Base-by-base conservation (phyloP, 2,113 vertebrate species). In the Peromyscus polionotus region DNA sequence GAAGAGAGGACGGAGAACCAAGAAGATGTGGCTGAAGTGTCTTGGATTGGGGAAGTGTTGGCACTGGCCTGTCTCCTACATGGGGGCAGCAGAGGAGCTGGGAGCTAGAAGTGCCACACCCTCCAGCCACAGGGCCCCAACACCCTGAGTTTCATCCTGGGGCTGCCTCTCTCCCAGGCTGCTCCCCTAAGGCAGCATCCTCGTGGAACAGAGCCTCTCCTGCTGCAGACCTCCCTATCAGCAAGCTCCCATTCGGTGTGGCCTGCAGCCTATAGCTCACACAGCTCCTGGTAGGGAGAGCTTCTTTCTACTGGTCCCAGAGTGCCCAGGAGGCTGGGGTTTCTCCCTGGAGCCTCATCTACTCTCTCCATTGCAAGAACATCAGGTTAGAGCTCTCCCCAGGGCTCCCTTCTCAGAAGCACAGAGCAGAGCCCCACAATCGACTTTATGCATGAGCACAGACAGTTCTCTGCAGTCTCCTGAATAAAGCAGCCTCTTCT, bases 391-490 rank as follows among this genome's bases (percentile, higher is more conserved):
- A 28, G 8, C 45, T 31, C 65, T 73, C 42, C 63, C 24, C 6
- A 68, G 88, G n/a, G 93, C 42, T 67, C 14, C 73, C 76, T 68
- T 73, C 81, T 90, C 70, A 88, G 63, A 75, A 90, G 19, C 33
- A 19, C 79, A 72, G 2, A 94, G 45, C 54, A 95, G 22, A n/a
- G 33, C 22, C 42, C 51, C 54, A 36, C 5, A 5, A 17, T 1
- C 0, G 1, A 54, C 10, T 24, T 31, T 11, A 28, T 0, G 11
- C 13, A 70, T 0, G 9, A 76, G 59, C 1, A 2, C 42, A 16
- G 17, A 42, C 1, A 17, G 54, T 12, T 86, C 67, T 87, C 45
- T 72, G 70, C 5, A 39, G 83, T 39, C 48, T 76, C 73, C 57
- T 59, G 9, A 0, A 6, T 39, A 68, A 72, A 85, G 33, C 3